These are phyloP conservation scores for Drosophila parthenogenetica DNA, from an alignment of 2,888 invertebrate species.

Conservation along the genomic window DNA sequence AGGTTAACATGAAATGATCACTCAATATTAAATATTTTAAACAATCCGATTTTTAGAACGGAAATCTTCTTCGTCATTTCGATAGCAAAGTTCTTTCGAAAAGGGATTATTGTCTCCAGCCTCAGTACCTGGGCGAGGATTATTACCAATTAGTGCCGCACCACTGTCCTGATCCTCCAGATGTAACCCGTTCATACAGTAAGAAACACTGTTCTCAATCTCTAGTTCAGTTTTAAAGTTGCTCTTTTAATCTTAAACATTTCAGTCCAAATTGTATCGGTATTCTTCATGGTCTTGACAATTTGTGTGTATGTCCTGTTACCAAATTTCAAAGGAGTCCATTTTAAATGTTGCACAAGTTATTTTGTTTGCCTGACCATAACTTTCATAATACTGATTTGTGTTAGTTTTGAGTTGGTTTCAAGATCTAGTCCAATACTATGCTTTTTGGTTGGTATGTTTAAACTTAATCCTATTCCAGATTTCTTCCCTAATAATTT, in stretches of 20 bases:
- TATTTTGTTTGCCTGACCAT: conserved; percentile 45
- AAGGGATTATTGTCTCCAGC: conserved; percentile 50
- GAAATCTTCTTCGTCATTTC: conserved; percentile 16
- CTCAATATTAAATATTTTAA: not conserved
- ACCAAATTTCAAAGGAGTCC: conserved; percentile 30
- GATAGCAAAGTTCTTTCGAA: conserved; percentile 30
- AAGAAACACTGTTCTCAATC: not conserved
- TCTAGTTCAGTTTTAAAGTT: no score
- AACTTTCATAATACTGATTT: conserved; percentile 11
- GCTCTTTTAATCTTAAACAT: no score
- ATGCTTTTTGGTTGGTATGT: conserved; percentile 32
- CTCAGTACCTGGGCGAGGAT: not conserved
- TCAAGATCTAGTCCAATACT: not conserved
- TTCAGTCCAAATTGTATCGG: conserved; percentile 88
- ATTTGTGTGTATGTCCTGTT: conserved; percentile 81
- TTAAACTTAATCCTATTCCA: not conserved
- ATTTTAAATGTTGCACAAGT: conserved; percentile 38
- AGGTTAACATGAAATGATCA: conserved; percentile 20
- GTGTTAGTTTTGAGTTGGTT: not conserved
- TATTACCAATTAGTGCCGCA: conserved; percentile 24
- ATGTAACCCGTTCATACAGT: conserved; percentile 14
- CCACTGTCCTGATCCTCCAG: conserved; percentile 17
- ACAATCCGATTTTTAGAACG: conserved; percentile 33
- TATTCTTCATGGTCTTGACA: conserved; percentile 89
- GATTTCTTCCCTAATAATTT: not conserved